Conservation (phyloP, 2,888 invertebrate species). For the Nebria salina region DNA sequence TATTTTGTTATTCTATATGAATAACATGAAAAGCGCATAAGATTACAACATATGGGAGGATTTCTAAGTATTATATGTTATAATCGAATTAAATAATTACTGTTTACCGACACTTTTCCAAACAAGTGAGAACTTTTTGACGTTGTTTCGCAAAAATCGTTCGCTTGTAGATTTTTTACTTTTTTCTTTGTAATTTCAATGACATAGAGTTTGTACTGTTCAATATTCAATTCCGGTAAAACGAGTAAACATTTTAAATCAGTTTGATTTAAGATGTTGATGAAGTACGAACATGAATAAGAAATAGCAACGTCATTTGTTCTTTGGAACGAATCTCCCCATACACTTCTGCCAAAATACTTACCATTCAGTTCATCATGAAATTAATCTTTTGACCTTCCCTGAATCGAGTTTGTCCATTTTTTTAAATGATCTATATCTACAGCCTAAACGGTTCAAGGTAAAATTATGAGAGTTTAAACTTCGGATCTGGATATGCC, state of each 20-base stretch:
- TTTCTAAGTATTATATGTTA: not conserved
- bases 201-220: not conserved
- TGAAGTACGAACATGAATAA: not conserved
- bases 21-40: conserved; percentile 21
- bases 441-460: too few species aligned
- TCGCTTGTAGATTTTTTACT: not conserved
- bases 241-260: not conserved
- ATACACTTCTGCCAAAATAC: not conserved
- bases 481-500: too few species aligned
- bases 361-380: not conserved
- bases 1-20: not conserved
- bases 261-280: not conserved
- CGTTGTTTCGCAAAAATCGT: not conserved
- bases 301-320: not conserved
- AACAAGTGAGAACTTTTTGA: not conserved
- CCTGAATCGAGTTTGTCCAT: too few species aligned
- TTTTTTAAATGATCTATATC: too few species aligned
- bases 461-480: too few species aligned
- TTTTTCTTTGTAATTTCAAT: not conserved
- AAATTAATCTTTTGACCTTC: not conserved
- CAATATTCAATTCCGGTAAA: not conserved
- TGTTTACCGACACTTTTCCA: conserved; percentile 13
- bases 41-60: conserved; percentile 14
- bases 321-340: not conserved
- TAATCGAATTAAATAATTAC: conserved; percentile 14